Percentiles rank a stretch among this genome's conserved stretches.
Evolutionary conservation across 1,140 invertebrate species (phyloP).

Genomic region (Heliothis subflexa): DNA sequence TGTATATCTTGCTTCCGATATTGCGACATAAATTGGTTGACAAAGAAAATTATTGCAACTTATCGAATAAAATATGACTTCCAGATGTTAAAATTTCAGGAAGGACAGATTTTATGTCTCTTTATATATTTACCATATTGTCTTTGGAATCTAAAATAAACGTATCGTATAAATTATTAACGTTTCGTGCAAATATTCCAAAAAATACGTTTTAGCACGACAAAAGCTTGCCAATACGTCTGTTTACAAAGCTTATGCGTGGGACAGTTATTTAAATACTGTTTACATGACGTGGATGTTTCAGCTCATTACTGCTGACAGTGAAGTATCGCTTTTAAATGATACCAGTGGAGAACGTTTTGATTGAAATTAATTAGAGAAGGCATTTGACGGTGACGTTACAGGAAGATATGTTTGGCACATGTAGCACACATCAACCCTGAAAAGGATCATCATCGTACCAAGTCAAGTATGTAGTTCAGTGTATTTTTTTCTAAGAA

Average conservation of each 20-base stretch:
- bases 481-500: too few relatives aligned
- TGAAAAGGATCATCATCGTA: too few relatives aligned
- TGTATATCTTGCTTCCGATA: background rate
- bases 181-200: background rate
- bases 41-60: background rate
- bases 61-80: background rate
- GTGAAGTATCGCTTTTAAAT: slow-evolving; percentile 36
- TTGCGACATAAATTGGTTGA: background rate
- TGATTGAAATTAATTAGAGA: slow-evolving; percentile 18
- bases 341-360: slow-evolving; percentile 10
- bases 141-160: background rate
- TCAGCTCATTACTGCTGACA: slow-evolving; percentile 29
- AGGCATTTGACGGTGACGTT: slow-evolving; percentile 3
- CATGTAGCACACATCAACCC: background rate
- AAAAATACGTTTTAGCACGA: background rate
- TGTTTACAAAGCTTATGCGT: slow-evolving; percentile 35
- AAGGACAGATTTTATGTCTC: too few relatives aligned
- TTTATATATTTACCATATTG: background rate
- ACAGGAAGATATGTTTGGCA: background rate
- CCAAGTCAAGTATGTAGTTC: too few relatives aligned
- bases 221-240: slow-evolving; percentile 27
- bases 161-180: background rate
- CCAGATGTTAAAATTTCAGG: background rate
- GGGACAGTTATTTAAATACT: slow-evolving; percentile 31
- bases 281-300: slow-evolving; percentile 38